phyloP scores from a whole-genome alignment of 2,888 invertebrate species.

The Catocala nupta region DNA sequence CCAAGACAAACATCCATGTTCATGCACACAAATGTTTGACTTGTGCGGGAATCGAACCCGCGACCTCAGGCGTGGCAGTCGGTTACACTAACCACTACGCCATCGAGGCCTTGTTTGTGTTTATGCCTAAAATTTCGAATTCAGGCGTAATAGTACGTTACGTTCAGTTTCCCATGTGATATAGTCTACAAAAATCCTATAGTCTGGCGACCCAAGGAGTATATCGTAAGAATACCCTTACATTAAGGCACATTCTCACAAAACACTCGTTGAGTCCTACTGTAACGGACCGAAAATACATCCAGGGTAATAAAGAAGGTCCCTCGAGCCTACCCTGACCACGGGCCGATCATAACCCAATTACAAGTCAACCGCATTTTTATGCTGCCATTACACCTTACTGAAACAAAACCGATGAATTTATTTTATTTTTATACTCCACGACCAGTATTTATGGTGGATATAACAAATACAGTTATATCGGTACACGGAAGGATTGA shows the following conservation, averaged over 20 bases:
- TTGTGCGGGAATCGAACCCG: too few relatives aligned
- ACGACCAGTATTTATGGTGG: conserved; percentile 45
- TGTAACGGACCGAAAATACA: conserved; percentile 56
- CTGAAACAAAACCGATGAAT: conserved; percentile 58
- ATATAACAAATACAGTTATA: conserved; percentile 40
- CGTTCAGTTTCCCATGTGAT: too few relatives aligned
- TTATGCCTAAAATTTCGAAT: too few relatives aligned
- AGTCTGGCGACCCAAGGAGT: background rate
- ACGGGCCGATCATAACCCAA: conserved; percentile 72
- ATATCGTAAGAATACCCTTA: conserved; percentile 18
- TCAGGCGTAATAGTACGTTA: too few relatives aligned
- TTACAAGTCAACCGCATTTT: conserved; percentile 72
- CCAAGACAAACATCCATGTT: too few relatives aligned
- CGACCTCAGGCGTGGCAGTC: too few relatives aligned
- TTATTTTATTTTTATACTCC: conserved; percentile 53
- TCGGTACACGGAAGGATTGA: conserved; percentile 14
- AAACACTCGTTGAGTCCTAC: conserved; percentile 48
- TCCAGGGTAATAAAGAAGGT: conserved; percentile 64
- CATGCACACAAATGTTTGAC: too few relatives aligned
- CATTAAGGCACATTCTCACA: conserved; percentile 44
- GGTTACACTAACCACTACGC: too few relatives aligned
- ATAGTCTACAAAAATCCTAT: too few relatives aligned
- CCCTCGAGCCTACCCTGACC: conserved; percentile 55
- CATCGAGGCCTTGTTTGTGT: too few relatives aligned
- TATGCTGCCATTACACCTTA: conserved; percentile 64